phyloP scores from a whole-genome alignment of 1,140 invertebrate species.

The Lordiphosa collinella region DNA sequence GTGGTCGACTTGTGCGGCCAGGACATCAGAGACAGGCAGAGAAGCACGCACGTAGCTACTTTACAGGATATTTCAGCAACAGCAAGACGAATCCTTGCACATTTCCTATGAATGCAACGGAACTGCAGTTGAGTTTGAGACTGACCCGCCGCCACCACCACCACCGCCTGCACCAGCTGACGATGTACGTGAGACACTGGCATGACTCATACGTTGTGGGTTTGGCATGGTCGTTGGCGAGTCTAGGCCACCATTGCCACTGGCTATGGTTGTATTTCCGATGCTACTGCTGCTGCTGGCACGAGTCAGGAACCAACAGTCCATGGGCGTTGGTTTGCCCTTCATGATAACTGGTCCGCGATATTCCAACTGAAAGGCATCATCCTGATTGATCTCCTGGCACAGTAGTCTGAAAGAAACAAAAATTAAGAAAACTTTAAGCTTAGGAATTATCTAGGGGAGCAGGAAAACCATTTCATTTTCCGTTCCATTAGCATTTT shows the following conservation, averaged over 20 bases:
- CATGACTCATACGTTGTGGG: constrained; percentile 44
- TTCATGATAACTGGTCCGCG: constrained; percentile 97
- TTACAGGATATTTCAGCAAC: constrained; percentile 75
- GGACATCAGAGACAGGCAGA: constrained; percentile 25
- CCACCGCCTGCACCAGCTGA: constrained; percentile 18
- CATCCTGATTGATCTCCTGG: constrained; percentile 90
- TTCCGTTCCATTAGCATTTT: too few relatives aligned
- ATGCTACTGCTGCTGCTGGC: constrained; percentile 43
- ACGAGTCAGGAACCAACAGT: constrained; percentile 93
- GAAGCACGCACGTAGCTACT: constrained; percentile 37
- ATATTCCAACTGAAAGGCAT: constrained; percentile 91
- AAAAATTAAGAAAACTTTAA: too few relatives aligned
- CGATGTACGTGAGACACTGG: constrained; percentile 62
- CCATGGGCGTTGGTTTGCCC: constrained; percentile 96
- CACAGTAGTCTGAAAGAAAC: constrained; percentile 87
- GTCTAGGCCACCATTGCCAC: constrained; percentile 63
- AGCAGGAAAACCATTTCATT: too few relatives aligned
- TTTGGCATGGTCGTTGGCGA: constrained; percentile 47
- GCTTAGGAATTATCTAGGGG: too few relatives aligned
- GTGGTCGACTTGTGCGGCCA: constrained; percentile 46
- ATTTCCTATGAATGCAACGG: constrained; percentile 62
- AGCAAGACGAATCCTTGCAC: constrained; percentile 59
- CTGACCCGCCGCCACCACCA: constrained; percentile 13
- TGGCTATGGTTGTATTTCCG: constrained; percentile 21
- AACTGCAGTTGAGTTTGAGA: constrained; percentile 21